Conservation (phyloP, 2,888 invertebrate species). For the Epinotia ramella region DNA sequence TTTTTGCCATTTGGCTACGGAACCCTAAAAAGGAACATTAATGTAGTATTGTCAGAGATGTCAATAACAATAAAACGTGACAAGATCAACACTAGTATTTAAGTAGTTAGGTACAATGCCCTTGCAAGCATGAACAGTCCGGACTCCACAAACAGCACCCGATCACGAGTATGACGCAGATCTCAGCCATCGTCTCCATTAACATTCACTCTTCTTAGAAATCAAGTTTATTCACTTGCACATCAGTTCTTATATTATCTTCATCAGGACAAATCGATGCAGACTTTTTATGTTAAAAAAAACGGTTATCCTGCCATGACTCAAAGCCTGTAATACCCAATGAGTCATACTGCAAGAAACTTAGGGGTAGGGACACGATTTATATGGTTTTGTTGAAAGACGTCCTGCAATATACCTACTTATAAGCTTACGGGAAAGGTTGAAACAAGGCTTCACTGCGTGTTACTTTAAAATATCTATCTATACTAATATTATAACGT, state of each 20-base stretch:
- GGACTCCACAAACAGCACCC: too few relatives aligned
- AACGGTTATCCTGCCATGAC: conserved; percentile 21
- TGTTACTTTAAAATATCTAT: not conserved
- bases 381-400: not conserved
- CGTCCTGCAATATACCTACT: not conserved
- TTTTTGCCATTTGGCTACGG: too few relatives aligned
- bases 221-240: not conserved
- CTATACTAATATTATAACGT: too few relatives aligned
- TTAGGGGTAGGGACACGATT: not conserved
- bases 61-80: too few relatives aligned
- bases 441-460: not conserved
- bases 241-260: not conserved
- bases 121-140: too few relatives aligned
- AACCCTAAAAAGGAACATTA: too few relatives aligned
- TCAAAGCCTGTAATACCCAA: conserved; percentile 8
- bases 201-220: not conserved
- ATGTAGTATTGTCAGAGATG: too few relatives aligned
- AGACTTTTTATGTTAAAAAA: not conserved
- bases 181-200: too few relatives aligned
- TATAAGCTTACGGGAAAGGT: not conserved
- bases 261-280: not conserved
- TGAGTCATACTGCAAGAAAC: conserved; percentile 21
- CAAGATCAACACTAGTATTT: too few relatives aligned
- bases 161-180: too few relatives aligned
- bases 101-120: too few relatives aligned